Evolutionary conservation across 2,113 vertebrate genomes (phyloP).

Genomic region (Aegypius monachus): DNA sequence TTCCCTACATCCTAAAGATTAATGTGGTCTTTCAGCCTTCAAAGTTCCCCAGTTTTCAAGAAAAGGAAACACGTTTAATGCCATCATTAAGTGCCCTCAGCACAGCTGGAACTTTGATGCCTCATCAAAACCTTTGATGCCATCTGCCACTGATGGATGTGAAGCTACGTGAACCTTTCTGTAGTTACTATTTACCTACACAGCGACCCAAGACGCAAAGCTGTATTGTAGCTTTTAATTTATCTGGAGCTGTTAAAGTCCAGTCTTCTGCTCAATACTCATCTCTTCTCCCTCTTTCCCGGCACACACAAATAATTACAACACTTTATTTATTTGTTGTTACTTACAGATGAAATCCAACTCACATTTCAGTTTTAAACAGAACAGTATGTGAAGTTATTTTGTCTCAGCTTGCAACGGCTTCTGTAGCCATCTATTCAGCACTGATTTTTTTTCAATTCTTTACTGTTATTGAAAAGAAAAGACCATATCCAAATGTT

Average conservation of each 20-base stretch:
- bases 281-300: not conserved
- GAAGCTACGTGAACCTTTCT: not conserved
- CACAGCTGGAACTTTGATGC: not conserved
- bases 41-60: not conserved
- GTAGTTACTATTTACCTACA: not conserved
- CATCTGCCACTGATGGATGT: not conserved
- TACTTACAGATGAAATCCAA: not conserved
- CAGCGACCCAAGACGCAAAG: not conserved
- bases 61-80: not conserved
- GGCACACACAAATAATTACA: not conserved
- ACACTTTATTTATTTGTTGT: not conserved
- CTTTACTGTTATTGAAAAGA: not conserved
- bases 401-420: not conserved
- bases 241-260: not conserved
- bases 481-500: not conserved
- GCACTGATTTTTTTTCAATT: not conserved
- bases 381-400: not conserved
- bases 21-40: not conserved
- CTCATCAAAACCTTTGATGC: not conserved
- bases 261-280: not conserved
- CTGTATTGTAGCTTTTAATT: not conserved
- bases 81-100: not conserved
- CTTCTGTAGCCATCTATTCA: not conserved
- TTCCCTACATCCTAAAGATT: not conserved
- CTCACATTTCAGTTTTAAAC: not conserved